Evolutionary conservation across 1,140 invertebrate genomes (phyloP).

Genomic region (Bombus ignitus): DNA sequence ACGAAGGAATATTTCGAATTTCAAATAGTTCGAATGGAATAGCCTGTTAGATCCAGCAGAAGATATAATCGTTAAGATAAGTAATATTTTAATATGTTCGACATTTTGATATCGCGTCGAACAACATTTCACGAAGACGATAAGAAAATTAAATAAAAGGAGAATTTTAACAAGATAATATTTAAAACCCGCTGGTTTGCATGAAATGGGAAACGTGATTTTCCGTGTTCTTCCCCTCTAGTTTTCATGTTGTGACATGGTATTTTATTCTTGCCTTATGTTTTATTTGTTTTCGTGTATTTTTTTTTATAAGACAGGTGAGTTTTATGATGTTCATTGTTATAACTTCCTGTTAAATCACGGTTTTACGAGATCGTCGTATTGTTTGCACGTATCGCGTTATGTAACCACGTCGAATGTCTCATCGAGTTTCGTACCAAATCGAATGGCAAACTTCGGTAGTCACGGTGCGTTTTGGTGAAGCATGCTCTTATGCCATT

Average conservation of each 20-base stretch:
- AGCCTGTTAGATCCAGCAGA: no score
- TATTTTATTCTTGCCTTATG: neutral
- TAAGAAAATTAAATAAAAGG: no score
- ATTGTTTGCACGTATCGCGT: conserved; percentile 12
- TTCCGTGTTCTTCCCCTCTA: no score
- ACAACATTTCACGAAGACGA: no score
- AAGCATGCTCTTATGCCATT: neutral
- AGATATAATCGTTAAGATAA: no score
- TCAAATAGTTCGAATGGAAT: no score
- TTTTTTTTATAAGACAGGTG: neutral
- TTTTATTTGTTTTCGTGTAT: neutral
- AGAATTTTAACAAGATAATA: no score
- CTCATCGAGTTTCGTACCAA: neutral
- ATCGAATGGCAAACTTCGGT: neutral
- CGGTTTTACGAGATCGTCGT: neutral
- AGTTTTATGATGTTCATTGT: neutral
- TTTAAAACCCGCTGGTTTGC: no score
- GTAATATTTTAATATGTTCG: no score
- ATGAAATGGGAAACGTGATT: no score
- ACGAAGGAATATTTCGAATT: no score
- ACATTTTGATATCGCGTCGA: no score
- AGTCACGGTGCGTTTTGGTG: neutral
- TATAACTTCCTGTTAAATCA: conserved; percentile 7
- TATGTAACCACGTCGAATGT: neutral
- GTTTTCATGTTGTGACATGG: neutral